Base-by-base conservation (phyloP, 1,140 invertebrate genomes). In the Chironomus tepperi region DNA sequence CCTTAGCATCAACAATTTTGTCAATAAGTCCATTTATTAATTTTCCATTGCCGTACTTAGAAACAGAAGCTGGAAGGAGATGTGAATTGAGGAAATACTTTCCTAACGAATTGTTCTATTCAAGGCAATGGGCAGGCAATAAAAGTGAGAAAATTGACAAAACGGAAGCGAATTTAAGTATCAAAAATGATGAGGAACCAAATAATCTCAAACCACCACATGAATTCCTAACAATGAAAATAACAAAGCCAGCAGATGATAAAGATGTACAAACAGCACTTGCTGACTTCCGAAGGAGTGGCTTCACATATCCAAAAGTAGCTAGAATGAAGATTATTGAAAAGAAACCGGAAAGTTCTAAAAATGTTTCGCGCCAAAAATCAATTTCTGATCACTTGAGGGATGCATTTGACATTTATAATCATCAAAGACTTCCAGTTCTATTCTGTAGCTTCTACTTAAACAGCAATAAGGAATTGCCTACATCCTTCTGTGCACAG, bases 381-480 rank as follows among this genome's bases (percentile, higher is more conserved):
- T 73, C 42, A 12, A 15, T 57, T n/a, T 5, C 12, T 42, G 42
- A 43, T 34, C 10, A 5, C 6, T 78, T 77, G 72, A 79, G 87
- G 8, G 96, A 98, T 83, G 93, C 94, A 21, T 83, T 98, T 1
- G 91, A 96, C 80, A 91, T 93, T 0, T 86, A 87, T 72, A 91
- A 91, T 82, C 97, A 98, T 83, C 97, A 99, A 84, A 84, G 89
- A 57, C 82, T 99, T 8, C 89, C 93, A 7, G 90, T 98, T 42
- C 84, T 98, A 42, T 96, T 98, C 80, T 98, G 95, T 79, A 98
- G 94, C 81, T 98, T 93, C 79, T 92, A 93, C 74, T 88, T 88
- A 76, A 88, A 89, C 75, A 57, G n/a, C 7, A 73, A 64, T 16
- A 81, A 83, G 64, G 80, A 79, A 0, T 5, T 73, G 6, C 47